Evolutionary conservation across 2,888 invertebrate species (phyloP), one percentile per base, ranked within the genome.

Genomic region (Sinohyriopsis cumingii): DNA sequence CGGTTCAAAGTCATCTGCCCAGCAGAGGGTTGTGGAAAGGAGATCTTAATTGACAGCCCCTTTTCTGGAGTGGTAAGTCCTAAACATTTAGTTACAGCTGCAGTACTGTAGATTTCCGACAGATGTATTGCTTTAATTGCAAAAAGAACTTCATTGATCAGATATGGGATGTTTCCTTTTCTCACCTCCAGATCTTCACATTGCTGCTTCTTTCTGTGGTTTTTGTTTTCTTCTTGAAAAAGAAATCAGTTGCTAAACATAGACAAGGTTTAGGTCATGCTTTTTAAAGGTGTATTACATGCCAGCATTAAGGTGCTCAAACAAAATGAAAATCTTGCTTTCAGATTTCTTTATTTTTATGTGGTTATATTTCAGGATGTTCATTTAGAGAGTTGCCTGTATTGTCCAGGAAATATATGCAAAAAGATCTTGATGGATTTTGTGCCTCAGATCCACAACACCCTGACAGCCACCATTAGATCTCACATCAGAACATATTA

Each of bases 401-500:
- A 92, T 80, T 97, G 97, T 90, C 91, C 92, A 45, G 95, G 95
- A 68, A 69, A 75, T 3, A 63, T 77, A 5, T 97, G 97, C 89
- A 89, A 86, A 19, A 88, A 92, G 1, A 89, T 92, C 68, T 95
- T 95, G 0, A 90, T 93, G 77, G 93, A 93, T 68, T 94, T 94
- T 86, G 86, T 94, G 63, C 92, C 92, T 4, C 92, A 92, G 71
- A 92, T 97, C 76, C 93, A 93, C 83, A 97, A 97, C 90, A 92
- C 93, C 82, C 87, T 97, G 73, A 92, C 93, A 60, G 84, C 93
- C n/a, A 91, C 92, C 70, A 93, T 96, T 3, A 92, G 95, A 56
- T 90, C 90, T 62, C 93, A 93, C 83, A 93, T 95, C 67, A 90
- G 91, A 7, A 93, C 93, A 78, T 97, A 96, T 90, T 96, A 96